Base-by-base conservation (phyloP, 53 echinoderm and acorn worm genomes). In the Arbacia lixula region DNA sequence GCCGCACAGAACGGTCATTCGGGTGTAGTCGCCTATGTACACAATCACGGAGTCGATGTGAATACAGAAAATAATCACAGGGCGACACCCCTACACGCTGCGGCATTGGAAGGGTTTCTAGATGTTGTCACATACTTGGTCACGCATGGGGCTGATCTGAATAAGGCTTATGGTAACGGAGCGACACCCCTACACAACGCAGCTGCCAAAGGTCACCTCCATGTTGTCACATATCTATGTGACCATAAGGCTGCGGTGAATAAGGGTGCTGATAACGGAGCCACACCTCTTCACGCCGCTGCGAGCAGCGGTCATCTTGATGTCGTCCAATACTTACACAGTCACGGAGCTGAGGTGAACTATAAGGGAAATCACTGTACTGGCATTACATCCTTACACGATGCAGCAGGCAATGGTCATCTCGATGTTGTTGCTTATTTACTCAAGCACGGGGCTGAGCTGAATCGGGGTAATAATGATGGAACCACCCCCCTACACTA, bases 401-500 rank as follows among this genome's bases (percentile, higher is more conserved):
- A n/a, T 34, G 65, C 65, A 34, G 65, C 35, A 36, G 6, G 19
- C 5, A 0, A 65, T 35, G 65, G 35, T 4, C 32, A 65, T 65
- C 11, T 65, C 5, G 12, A 65, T 11, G 34, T 65, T 17, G 20
- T 17, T 3, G 33, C 33, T n/a, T 65, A 65, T 65, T 36, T 65
- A 6, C 33, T 65, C 28, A 35, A 1, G 32, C 65, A 35, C 33
- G 65, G 65, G 36, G 65, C 65, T 65, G 65, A 65, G 33, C 5
- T 65, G 36, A 65, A 65, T 34, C 33, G 36, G 36, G 65, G 65
- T 4, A 34, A 65, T 34, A 65, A 65, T 12, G 65, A 26, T 20
- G 65, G 65, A 17, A 33, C 19, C 19, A 65, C 36, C 19, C 34
- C 65, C 4, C n/a, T 65, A 35, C 65, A 27, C 2, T 19, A 33